Base-by-base conservation (phyloP, 2,888 invertebrate genomes). In the Diploptera punctata region DNA sequence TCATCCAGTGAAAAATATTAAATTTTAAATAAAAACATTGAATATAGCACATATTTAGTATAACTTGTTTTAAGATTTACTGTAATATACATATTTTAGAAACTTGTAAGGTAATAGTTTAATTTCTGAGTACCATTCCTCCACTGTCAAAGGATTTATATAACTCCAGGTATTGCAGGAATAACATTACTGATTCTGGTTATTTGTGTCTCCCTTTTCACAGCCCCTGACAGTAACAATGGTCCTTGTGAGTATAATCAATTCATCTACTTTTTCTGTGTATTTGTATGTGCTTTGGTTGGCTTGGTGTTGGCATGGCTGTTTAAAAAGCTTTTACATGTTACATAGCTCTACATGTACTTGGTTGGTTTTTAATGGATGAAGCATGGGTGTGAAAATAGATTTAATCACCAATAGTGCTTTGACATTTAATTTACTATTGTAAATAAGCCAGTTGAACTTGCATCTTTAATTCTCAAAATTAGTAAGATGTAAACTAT, bases 221-320 rank as follows among this genome's bases (percentile, higher is more conserved):
- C 93, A 93, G 93, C 93, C 86, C 91, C 91, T 85, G 91, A 91
- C 89, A 90, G 90, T 90, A 91, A 90, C 89, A 91, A 90, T 89
- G 92, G 91, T 86, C 92, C 93, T 87, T 93, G 93, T 93, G 91
- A 93, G 93, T 93, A 93, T 90, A 80, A 74, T 76, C 76, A 76
- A 74, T 75, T 75, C 72, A 70, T 74, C 72, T 71, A 71, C 67
- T 74, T 73, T 68, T 69, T 49, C 72, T 54, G 71, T 67, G 75
- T 70, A 76, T 67, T 75, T 76, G 70, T 73, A 67, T 71, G 70
- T 68, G 61, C 60, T 67, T 79, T 76, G 52, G 43, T 71, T 73
- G 68, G 52, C 43, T 72, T 71, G 65, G 67, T 43, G 71, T 29
- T 67, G 67, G 18, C 68, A 73, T 70, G 73, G 62, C 44, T n/a